phyloP scores from a whole-genome alignment of 2,113 vertebrate genomes.

The Sylvilagus bachmani region DNA sequence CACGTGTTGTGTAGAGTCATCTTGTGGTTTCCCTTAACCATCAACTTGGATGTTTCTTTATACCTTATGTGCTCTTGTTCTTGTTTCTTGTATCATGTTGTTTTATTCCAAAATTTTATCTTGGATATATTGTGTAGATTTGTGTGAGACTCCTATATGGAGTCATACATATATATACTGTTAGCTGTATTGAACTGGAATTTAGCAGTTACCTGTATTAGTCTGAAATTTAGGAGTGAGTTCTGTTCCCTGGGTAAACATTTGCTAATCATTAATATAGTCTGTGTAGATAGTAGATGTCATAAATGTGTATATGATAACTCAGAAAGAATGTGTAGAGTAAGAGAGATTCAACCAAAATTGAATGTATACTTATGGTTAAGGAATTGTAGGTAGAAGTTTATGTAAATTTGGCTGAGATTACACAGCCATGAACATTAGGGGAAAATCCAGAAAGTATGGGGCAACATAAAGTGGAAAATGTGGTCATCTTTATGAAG shows the following conservation, averaged over 20 bases:
- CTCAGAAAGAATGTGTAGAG: neutral
- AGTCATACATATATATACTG: neutral
- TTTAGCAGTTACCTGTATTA: neutral
- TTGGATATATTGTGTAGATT: slow-evolving; percentile 1
- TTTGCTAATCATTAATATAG: neutral
- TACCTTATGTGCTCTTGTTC: neutral
- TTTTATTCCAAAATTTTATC: neutral
- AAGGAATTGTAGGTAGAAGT: neutral
- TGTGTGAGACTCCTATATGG: neutral
- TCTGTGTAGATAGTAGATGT: neutral
- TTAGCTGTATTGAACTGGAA: neutral
- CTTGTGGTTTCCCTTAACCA: neutral
- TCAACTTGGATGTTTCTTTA: neutral
- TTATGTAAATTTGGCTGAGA: neutral
- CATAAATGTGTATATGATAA: neutral
- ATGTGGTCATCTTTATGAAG: neutral
- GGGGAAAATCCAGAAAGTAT: neutral
- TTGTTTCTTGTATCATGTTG: neutral
- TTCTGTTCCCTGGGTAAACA: neutral
- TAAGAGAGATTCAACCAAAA: neutral
- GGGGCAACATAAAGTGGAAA: neutral
- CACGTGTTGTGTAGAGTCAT: neutral
- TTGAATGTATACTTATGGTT: neutral
- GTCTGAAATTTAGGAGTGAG: neutral
- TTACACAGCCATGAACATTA: neutral